A percentile compares a stretch with the other conserved stretches of the same genome.
Evolutionary conservation across 2,888 invertebrate genomes (phyloP).

Genomic region (Serripes groenlandicus): DNA sequence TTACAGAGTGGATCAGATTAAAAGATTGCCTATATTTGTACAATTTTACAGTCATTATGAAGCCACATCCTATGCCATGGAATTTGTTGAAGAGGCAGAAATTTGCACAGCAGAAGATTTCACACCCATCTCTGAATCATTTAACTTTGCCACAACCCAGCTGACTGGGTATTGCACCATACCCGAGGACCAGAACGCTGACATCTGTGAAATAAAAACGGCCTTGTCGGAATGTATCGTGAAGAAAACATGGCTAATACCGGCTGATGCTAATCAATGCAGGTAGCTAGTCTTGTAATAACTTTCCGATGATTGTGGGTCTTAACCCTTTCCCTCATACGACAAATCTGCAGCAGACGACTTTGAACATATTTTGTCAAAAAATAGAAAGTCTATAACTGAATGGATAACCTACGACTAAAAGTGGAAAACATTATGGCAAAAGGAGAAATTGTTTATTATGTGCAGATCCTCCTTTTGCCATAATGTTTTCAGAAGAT

Average conservation of each 20-base stretch:
- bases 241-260: slow-evolving; percentile 8
- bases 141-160: slow-evolving; percentile 4
- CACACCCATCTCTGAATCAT: background rate
- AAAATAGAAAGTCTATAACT: too few species aligned
- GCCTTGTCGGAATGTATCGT: slow-evolving; percentile 35
- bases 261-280: slow-evolving; percentile 34
- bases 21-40: background rate
- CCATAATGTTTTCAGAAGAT: too few species aligned
- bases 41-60: slow-evolving; percentile 41
- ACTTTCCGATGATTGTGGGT: background rate
- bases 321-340: background rate
- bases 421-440: too few species aligned
- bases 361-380: too few species aligned
- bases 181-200: background rate
- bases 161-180: slow-evolving; percentile 28
- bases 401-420: too few species aligned
- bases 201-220: slow-evolving; percentile 30
- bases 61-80: slow-evolving; percentile 19
- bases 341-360: too few species aligned
- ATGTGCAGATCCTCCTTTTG: too few species aligned
- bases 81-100: background rate
- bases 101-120: slow-evolving; percentile 23
- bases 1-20: too few species aligned
- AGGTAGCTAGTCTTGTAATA: slow-evolving; percentile 14
- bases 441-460: too few species aligned